Evolutionary conservation across 2,888 invertebrate species (phyloP), one percentile per base, ranked within the genome.

Genomic region (Digitonthophagus gazella): DNA sequence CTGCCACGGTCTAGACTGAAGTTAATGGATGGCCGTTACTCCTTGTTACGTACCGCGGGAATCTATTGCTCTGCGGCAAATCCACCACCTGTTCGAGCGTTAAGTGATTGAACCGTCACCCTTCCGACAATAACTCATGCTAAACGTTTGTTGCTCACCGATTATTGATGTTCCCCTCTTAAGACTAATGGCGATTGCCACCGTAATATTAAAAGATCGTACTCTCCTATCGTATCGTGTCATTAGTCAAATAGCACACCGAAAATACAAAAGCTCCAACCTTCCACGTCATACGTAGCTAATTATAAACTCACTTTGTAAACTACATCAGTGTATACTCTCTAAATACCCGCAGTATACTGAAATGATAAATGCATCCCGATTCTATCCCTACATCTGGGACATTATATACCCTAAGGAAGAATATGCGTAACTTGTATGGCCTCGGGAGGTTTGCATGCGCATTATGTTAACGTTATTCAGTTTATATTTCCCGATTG

Each of bases 71-170:
- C 61, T 61, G 18, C 61, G n/a, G 61, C 61, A 16, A n/a, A 15
- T 15, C 57, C 61, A 19, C 61, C 61, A 20, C 61, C 61, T 19
- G 19, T 61, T 44, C 28, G 28, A 44, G 28, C 18, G n/a, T 18
- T 61, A 61, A 61, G 61, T 61, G 61, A 61, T 61, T 61, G 61
- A 61, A 61, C 61, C 61, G 18, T 61, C 28, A 44, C 28, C 28
- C 28, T 44, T 8, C 28, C 28, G 28, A 44, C 28, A 44, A 44
- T 44, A 44, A 44, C 28, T 44, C 28, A 44, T 44, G 28, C 28
- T 44, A 44, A 44, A 44, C 28, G 28, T 44, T 44, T 44, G 28
- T 44, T 44, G 28, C 28, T 44, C 28, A 44, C 28, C 28, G 28
- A 11, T 44, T 44, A 44, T 44, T 44, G 28, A 44, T 44, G 28